phyloP scores from a whole-genome alignment of 2,888 invertebrate species.

The Lymantria monacha region DNA sequence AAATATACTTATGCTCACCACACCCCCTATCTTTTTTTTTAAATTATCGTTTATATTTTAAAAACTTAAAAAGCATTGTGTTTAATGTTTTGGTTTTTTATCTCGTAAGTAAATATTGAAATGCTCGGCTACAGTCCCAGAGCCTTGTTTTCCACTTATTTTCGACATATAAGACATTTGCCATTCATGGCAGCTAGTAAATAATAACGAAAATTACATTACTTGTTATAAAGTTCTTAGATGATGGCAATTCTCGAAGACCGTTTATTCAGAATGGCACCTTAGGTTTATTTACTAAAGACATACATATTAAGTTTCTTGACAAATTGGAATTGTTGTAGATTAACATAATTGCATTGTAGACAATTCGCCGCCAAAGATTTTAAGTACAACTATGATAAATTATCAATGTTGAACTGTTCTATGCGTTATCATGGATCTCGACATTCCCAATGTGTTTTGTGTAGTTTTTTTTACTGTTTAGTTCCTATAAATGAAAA shows the following conservation, averaged over 20 bases:
- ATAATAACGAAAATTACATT: too few relatives aligned
- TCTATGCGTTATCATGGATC: slow-evolving; percentile 54
- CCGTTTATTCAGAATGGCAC: background rate
- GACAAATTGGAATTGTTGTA: slow-evolving; percentile 35
- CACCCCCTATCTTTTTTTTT: too few relatives aligned
- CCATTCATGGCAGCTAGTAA: too few relatives aligned
- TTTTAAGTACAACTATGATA: slow-evolving; percentile 52
- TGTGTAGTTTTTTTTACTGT: slow-evolving; percentile 45
- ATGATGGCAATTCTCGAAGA: background rate
- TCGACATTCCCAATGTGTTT: slow-evolving; percentile 71
- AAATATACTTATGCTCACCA: too few relatives aligned
- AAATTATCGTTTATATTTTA: too few relatives aligned
- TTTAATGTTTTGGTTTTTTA: too few relatives aligned
- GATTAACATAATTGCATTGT: slow-evolving; percentile 29
- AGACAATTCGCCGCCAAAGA: slow-evolving; percentile 70
- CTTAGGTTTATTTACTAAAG: slow-evolving; percentile 33
- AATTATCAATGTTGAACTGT: slow-evolving; percentile 26
- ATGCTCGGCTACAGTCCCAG: too few relatives aligned
- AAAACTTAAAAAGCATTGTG: too few relatives aligned
- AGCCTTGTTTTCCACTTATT: too few relatives aligned
- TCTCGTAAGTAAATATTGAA: too few relatives aligned
- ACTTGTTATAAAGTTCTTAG: too few relatives aligned
- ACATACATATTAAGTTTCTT: slow-evolving; percentile 32
- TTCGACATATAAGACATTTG: too few relatives aligned
- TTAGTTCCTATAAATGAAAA: slow-evolving; percentile 43